phyloP scores from a whole-genome alignment of 92 coral and sea anemone species.

The Porites divaricata region DNA sequence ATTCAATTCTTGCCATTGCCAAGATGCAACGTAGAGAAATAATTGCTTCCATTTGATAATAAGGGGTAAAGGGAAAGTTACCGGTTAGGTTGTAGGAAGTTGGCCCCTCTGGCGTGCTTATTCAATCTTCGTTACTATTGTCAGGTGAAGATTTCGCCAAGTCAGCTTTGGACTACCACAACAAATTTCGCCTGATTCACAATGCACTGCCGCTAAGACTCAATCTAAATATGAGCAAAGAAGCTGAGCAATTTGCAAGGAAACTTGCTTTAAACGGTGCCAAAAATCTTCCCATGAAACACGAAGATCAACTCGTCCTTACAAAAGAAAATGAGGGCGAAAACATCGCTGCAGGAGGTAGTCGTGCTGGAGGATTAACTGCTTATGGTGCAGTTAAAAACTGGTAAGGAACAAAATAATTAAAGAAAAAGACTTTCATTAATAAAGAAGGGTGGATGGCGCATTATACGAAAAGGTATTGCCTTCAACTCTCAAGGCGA shows the following conservation, averaged over 20 bases:
- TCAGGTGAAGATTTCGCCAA: constrained; percentile 36
- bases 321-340: constrained; percentile 76
- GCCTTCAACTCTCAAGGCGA: no score
- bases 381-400: constrained; percentile 64
- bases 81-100: no score
- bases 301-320: constrained; percentile 39
- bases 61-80: no score
- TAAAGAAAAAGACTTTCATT: no score
- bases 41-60: no score
- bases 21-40: no score
- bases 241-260: constrained; percentile 77
- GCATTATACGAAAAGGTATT: no score
- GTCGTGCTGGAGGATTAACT: constrained; percentile 36
- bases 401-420: constrained; percentile 38
- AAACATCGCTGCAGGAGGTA: constrained; percentile 69
- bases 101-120: background rate
- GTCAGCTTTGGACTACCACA: constrained; percentile 70
- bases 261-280: constrained; percentile 66
- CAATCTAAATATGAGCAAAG: constrained; percentile 65
- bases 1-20: no score
- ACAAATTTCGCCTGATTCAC: constrained; percentile 77
- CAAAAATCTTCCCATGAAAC: constrained; percentile 65
- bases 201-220: constrained; percentile 66
- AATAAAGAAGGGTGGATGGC: no score
- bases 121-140: background rate